Conservation (phyloP, 2,113 vertebrate genomes). For the Ibidorhyncha struthersii region DNA sequence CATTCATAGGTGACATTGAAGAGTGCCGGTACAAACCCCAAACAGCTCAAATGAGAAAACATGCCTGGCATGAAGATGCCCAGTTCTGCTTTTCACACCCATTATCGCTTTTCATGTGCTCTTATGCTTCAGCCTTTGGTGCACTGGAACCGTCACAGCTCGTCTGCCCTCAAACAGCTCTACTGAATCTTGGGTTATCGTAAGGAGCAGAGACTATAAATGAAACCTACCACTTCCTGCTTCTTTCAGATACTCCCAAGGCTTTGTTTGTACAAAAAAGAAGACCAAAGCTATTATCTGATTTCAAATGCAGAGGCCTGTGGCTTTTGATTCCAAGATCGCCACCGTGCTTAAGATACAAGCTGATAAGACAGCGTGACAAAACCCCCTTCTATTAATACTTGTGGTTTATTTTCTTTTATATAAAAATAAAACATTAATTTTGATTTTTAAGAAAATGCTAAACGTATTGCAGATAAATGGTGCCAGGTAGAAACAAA, state of each 20-base stretch:
- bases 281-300: background rate
- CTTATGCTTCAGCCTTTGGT: background rate
- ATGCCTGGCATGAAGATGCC: background rate
- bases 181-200: background rate
- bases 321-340: background rate
- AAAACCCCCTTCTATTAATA: background rate
- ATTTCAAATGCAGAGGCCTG: background rate
- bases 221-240: background rate
- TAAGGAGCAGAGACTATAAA: background rate
- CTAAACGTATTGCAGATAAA: background rate
- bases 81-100: background rate
- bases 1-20: background rate
- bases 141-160: too few relatives aligned
- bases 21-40: background rate
- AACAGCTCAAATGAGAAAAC: background rate
- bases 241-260: background rate
- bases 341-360: background rate
- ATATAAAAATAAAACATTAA: background rate
- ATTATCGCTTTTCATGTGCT: rapidly evolving
- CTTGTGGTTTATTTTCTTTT: background rate
- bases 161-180: background rate
- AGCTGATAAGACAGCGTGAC: background rate
- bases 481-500: background rate
- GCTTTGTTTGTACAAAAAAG: background rate
- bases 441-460: background rate